Conservation (phyloP, 1,140 invertebrate species). For the Homalodisca vitripennis region DNA sequence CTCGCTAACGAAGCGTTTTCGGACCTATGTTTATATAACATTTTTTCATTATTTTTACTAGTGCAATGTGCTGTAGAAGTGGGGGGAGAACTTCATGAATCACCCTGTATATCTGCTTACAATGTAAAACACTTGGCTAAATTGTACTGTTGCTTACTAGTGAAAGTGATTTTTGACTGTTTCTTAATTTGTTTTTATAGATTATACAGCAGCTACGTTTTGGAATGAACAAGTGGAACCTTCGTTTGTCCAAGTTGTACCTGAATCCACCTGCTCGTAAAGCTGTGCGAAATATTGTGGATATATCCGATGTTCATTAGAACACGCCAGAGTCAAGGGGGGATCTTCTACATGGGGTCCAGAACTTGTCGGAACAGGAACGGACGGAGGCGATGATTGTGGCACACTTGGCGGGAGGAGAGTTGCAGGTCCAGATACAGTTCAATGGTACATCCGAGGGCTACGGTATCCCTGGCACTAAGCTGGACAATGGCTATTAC, state of each 20-base stretch:
- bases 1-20: too few species aligned
- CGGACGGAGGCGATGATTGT: slow-evolving; percentile 71
- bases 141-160: too few species aligned
- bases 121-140: too few species aligned
- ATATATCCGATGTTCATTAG: slow-evolving; percentile 92
- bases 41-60: too few species aligned
- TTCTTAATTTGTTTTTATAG: too few species aligned
- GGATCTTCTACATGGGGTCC: slow-evolving; percentile 87
- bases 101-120: too few species aligned
- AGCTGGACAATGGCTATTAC: slow-evolving; percentile 80
- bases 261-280: slow-evolving; percentile 64
- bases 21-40: too few species aligned
- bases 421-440: slow-evolving; percentile 74
- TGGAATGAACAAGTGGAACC: slow-evolving; percentile 69
- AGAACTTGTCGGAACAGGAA: slow-evolving; percentile 50
- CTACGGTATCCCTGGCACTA: slow-evolving; percentile 77
- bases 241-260: slow-evolving; percentile 68
- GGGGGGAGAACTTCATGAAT: too few species aligned
- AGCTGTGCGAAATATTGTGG: slow-evolving; percentile 72
- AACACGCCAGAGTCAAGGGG: slow-evolving; percentile 76
- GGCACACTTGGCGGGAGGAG: slow-evolving; percentile 72
- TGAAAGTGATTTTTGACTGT: too few species aligned
- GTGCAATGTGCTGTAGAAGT: too few species aligned
- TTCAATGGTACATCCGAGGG: slow-evolving; percentile 77
- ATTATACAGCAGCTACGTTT: slow-evolving; percentile 88